Evolutionary conservation across 2,797 vertebrate genomes (phyloP).

Genomic region (Remorina albescens): DNA sequence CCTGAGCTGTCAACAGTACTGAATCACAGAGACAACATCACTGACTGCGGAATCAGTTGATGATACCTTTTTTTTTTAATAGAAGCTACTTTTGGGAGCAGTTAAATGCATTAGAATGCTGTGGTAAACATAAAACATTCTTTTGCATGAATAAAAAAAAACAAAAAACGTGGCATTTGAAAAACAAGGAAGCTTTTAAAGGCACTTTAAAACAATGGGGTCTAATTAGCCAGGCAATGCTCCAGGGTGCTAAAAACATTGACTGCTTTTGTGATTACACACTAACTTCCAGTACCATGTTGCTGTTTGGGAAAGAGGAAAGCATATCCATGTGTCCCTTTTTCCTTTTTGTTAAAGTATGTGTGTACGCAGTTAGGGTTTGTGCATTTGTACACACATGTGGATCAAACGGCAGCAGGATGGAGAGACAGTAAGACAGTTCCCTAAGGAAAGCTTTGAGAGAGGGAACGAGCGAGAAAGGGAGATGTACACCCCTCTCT

Average conservation of each 20-base stretch:
- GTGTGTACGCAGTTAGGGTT: slow-evolving; percentile 29
- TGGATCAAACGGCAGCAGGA: slow-evolving; percentile 67
- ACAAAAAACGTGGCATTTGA: slow-evolving; percentile 65
- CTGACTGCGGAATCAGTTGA: slow-evolving; percentile 66
- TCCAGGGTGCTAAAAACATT: slow-evolving; percentile 78
- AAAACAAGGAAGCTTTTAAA: slow-evolving; percentile 84
- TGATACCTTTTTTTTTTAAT: slow-evolving; percentile 71
- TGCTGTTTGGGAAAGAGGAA: slow-evolving; percentile 60
- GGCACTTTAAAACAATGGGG: slow-evolving; percentile 82
- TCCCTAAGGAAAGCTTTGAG: slow-evolving; percentile 68
- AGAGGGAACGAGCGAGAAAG: slow-evolving; percentile 41
- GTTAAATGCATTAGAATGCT: slow-evolving; percentile 82
- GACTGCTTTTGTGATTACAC: slow-evolving; percentile 79
- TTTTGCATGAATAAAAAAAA: slow-evolving; percentile 74
- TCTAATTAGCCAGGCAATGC: slow-evolving; percentile 83
- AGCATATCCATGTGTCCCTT: slow-evolving; percentile 54
- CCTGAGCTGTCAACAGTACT: slow-evolving; percentile 64
- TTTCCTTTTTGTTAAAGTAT: slow-evolving; percentile 44
- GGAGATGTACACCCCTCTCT: slow-evolving; percentile 56
- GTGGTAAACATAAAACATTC: slow-evolving; percentile 81
- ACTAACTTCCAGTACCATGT: slow-evolving; percentile 67
- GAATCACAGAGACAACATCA: slow-evolving; percentile 66
- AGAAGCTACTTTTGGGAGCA: slow-evolving; percentile 76
- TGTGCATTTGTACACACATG: slow-evolving; percentile 23
- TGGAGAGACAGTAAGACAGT: slow-evolving; percentile 51